A percentile compares a stretch with the other conserved stretches of the same genome.
Evolutionary conservation across 2,113 vertebrate species (phyloP).

Genomic region (Toxotes jaculatrix): DNA sequence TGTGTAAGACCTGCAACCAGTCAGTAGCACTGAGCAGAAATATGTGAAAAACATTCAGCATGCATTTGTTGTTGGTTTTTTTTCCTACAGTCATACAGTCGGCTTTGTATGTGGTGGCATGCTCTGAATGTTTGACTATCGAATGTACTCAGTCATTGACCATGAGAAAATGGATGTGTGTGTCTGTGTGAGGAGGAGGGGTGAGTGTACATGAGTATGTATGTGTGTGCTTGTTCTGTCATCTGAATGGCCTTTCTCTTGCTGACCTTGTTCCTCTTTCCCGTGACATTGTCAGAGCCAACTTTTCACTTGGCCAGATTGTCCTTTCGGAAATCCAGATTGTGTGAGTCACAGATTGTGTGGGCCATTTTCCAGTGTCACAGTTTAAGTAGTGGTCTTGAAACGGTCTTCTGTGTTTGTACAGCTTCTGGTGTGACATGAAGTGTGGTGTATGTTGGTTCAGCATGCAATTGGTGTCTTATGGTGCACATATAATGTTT

Average conservation of each 20-base stretch:
- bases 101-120: not conserved
- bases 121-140: slow-evolving; percentile 37
- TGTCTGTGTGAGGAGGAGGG: not conserved
- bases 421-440: slow-evolving; percentile 35
- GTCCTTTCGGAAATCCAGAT: slow-evolving; percentile 80
- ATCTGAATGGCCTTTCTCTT: slow-evolving; percentile 56
- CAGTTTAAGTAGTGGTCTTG: slow-evolving; percentile 20
- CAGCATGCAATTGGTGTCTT: not conserved
- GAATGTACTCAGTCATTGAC: not conserved
- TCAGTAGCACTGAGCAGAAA: slow-evolving; percentile 23
- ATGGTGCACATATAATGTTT: not conserved
- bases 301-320: slow-evolving; percentile 88
- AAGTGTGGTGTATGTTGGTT: not conserved
- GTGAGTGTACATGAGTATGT: not conserved
- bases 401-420: slow-evolving; percentile 16
- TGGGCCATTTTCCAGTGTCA: slow-evolving; percentile 16
- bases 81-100: not conserved
- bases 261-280: slow-evolving; percentile 78
- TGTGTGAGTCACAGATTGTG: slow-evolving; percentile 76
- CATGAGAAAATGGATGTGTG: slow-evolving; percentile 20
- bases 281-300: slow-evolving; percentile 84
- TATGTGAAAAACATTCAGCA: slow-evolving; percentile 7
- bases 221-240: slow-evolving; percentile 10
- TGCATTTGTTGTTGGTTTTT: not conserved
- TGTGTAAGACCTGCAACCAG: slow-evolving; percentile 34